Conservation (phyloP, 2,888 invertebrate genomes). For the Callosobruchus maculatus region DNA sequence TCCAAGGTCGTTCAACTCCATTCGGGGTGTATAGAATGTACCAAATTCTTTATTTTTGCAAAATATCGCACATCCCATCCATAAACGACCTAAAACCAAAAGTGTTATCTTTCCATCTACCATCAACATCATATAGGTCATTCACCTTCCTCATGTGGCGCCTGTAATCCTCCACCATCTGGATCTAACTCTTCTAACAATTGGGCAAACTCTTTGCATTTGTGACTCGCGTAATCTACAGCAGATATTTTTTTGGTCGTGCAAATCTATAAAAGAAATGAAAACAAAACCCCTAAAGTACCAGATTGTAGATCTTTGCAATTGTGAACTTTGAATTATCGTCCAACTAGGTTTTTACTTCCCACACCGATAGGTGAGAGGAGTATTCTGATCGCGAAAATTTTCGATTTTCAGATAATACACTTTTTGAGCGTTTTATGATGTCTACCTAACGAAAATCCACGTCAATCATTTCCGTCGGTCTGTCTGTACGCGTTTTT, state of each 20-base stretch:
- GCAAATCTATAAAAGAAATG: slow-evolving; percentile 42
- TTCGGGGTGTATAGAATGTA: slow-evolving; percentile 70
- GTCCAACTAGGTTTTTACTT: too few species aligned
- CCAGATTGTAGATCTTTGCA: too few species aligned
- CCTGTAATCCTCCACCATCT: slow-evolving; percentile 67
- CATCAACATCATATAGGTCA: not conserved
- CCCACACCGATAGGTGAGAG: too few species aligned
- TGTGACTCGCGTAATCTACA: slow-evolving; percentile 59
- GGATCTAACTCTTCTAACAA: slow-evolving; percentile 60
- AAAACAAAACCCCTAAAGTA: not conserved
- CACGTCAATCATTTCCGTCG: too few species aligned
- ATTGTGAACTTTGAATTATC: too few species aligned
- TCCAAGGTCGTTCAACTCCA: slow-evolving; percentile 71
- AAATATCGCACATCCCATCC: slow-evolving; percentile 79
- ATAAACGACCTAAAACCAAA: slow-evolving; percentile 56
- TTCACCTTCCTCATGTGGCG: slow-evolving; percentile 65
- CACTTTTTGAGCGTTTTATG: too few species aligned
- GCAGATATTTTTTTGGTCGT: slow-evolving; percentile 53
- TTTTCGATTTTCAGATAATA: too few species aligned
- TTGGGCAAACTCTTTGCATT: slow-evolving; percentile 62
- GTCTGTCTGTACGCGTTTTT: too few species aligned
- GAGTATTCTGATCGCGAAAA: too few species aligned
- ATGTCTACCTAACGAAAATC: too few species aligned
- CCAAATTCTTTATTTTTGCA: slow-evolving; percentile 64
- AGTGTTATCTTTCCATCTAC: not conserved